Conservation (phyloP, 2,113 vertebrate species). For the Phyllostomus hastatus region DNA sequence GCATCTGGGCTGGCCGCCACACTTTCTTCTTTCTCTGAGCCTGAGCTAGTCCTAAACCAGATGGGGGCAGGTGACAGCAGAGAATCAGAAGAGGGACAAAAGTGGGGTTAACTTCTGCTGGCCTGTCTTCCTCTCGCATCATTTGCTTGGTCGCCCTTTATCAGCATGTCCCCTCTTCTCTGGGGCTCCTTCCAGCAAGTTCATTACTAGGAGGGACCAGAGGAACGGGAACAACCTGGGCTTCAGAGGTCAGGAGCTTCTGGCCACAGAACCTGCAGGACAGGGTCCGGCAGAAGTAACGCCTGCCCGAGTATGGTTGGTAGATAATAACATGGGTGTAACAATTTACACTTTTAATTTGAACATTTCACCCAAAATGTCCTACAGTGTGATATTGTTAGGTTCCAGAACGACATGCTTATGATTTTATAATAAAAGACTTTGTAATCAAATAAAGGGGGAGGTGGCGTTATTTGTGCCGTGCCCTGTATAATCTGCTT, state of each 20-base stretch:
- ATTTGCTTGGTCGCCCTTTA: neutral
- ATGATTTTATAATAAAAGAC: no score
- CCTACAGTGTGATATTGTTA: no score
- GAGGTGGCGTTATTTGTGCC: no score
- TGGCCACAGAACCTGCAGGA: neutral
- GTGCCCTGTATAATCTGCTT: neutral
- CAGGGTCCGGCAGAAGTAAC: no score
- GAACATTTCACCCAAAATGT: no score
- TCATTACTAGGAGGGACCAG: conserved; percentile 10
- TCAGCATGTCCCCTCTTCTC: neutral
- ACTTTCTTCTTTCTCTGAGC: neutral
- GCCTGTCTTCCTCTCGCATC: neutral
- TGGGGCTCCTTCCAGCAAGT: neutral
- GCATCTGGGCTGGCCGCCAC: neutral
- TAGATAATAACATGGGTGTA: no score
- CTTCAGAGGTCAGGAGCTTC: neutral
- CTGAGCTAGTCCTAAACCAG: neutral
- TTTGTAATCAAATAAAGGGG: no score
- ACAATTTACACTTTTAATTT: no score
- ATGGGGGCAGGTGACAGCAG: no score
- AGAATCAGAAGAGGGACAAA: neutral
- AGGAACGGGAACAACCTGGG: neutral
- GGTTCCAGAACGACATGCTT: no score
- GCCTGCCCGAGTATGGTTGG: no score
- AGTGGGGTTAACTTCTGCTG: neutral